Percentiles rank a stretch among this genome's conserved stretches.
phyloP scores from a whole-genome alignment of 1,140 invertebrate species.

The Arion vulgaris region DNA sequence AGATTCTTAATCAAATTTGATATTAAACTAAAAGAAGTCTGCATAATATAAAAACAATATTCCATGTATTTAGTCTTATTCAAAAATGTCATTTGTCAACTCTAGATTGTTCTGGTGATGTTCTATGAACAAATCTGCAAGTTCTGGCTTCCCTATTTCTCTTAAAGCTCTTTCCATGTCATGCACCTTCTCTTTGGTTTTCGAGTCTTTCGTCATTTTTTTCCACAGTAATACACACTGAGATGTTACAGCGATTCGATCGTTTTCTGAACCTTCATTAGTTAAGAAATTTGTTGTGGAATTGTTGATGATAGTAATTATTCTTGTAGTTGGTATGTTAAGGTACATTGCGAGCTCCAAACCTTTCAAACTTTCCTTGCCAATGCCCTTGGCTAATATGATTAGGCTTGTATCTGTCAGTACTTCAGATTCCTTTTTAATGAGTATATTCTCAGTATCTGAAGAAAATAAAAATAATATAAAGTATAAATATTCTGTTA shows the following conservation, averaged over 20 bases:
- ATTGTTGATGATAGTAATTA: slow-evolving; percentile 41
- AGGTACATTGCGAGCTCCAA: slow-evolving; percentile 44
- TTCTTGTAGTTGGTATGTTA: slow-evolving; percentile 45
- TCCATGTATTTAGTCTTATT: too few species aligned
- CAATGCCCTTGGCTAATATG: slow-evolving; percentile 38
- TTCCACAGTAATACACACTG: slow-evolving; percentile 47
- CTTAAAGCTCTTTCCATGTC: slow-evolving; percentile 41
- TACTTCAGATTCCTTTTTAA: slow-evolving; percentile 42
- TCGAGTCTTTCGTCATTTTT: slow-evolving; percentile 33
- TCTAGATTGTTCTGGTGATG: slow-evolving; percentile 39
- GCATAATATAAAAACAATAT: too few species aligned
- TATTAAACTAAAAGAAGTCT: too few species aligned
- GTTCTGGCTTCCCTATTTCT: slow-evolving; percentile 48
- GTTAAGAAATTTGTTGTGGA: slow-evolving; percentile 2
- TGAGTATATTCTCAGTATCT: neutral
- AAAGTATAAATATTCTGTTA: too few species aligned
- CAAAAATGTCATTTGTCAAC: slow-evolving; percentile 45
- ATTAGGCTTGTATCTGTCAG: slow-evolving; percentile 37
- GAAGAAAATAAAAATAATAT: too few species aligned
- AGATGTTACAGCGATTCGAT: slow-evolving; percentile 32
- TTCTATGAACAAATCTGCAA: slow-evolving; percentile 44
- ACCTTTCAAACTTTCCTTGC: slow-evolving; percentile 34
- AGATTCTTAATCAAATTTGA: too few species aligned
- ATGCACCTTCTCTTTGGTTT: slow-evolving; percentile 43
- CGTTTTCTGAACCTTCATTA: slow-evolving; percentile 20